Evolutionary conservation across 2,888 invertebrate genomes (phyloP).

Genomic region (Platynereis dumerilii): DNA sequence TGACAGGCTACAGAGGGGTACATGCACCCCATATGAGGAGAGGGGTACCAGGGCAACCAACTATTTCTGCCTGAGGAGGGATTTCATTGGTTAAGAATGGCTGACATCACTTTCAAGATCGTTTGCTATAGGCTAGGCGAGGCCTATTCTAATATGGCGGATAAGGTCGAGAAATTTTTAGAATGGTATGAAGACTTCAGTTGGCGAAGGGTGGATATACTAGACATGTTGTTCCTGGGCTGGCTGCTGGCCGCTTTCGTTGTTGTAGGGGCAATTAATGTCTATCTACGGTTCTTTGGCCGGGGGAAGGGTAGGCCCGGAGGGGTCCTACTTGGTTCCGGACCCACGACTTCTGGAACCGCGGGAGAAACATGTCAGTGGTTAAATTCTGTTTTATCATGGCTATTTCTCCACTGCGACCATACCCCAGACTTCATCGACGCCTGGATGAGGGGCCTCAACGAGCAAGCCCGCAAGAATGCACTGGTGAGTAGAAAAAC

Average conservation of each 20-base stretch:
- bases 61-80: constrained; percentile 7
- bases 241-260: constrained; percentile 56
- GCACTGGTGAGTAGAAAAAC: constrained; percentile 29
- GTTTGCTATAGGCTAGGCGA: constrained; percentile 61
- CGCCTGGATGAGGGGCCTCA: constrained; percentile 62
- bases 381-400: constrained; percentile 58
- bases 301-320: constrained; percentile 46
- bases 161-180: constrained; percentile 45
- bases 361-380: constrained; percentile 53
- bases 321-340: constrained; percentile 1
- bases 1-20: not conserved
- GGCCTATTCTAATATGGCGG: constrained; percentile 57
- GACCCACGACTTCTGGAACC: not conserved
- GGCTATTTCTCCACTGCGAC: constrained; percentile 58
- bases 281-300: constrained; percentile 53
- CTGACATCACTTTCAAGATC: constrained; percentile 59
- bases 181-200: constrained; percentile 52
- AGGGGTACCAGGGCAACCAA: not conserved
- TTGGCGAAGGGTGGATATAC: constrained; percentile 53
- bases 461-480: constrained; percentile 62
- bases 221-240: constrained; percentile 56
- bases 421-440: constrained; percentile 56
- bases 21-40: constrained; percentile 5
- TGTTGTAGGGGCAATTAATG: constrained; percentile 51
- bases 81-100: constrained; percentile 45